Conservation (phyloP, 2,797 vertebrate genomes). For the Eulemur coronatus region DNA sequence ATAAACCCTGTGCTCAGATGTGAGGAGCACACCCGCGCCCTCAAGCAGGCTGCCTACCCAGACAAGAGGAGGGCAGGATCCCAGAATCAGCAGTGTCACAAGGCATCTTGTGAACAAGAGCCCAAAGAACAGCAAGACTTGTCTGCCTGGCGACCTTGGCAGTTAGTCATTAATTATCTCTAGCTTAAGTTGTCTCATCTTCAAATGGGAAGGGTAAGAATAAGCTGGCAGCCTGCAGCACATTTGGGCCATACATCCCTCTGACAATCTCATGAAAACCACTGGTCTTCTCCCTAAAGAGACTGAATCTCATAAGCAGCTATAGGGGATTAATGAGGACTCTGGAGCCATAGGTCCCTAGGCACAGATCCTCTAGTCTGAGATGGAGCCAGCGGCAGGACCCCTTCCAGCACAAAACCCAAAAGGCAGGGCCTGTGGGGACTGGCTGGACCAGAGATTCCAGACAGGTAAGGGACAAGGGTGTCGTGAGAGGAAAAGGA, state of each 20-base stretch:
- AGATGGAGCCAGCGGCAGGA: not conserved
- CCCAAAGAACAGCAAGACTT: not conserved
- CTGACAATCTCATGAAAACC: not conserved
- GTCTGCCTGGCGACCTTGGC: not conserved
- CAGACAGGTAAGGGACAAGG: no score
- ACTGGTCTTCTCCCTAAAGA: not conserved
- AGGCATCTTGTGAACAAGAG: not conserved
- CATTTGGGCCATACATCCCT: not conserved
- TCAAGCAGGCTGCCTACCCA: not conserved
- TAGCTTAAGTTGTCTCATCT: not conserved
- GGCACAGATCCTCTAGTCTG: not conserved
- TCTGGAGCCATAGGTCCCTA: not conserved
- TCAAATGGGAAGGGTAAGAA: not conserved
- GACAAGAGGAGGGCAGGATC: not conserved
- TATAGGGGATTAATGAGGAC: not conserved
- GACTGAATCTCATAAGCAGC: rapidly evolving
- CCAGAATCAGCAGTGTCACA: not conserved
- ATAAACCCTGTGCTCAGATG: no score
- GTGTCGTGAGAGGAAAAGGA: not conserved
- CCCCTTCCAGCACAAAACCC: not conserved
- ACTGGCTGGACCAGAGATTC: not conserved
- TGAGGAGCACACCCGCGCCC: not conserved
- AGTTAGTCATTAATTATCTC: not conserved
- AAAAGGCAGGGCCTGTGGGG: not conserved
- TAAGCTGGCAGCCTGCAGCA: not conserved